Evolutionary conservation across 2,113 vertebrate genomes (phyloP).

Genomic region (Thymallus thymallus): DNA sequence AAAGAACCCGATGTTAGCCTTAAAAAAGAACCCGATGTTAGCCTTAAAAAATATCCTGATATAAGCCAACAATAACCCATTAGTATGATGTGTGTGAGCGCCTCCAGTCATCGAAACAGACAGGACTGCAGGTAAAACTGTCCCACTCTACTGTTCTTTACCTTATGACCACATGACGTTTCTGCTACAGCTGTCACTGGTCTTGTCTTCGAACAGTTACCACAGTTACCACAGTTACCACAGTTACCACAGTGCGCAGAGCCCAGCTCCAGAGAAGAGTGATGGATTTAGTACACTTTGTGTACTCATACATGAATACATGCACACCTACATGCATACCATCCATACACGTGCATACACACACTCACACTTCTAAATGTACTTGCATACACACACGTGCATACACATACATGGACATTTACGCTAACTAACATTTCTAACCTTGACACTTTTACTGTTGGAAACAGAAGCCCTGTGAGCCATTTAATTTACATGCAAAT

Average conservation of each 20-base stretch:
- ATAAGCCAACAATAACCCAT: too few relatives aligned
- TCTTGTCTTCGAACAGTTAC: constrained; percentile 19
- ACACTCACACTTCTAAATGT: too few relatives aligned
- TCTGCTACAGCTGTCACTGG: constrained; percentile 50
- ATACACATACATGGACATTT: constrained; percentile 2
- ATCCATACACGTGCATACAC: not conserved
- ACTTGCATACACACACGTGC: constrained; percentile 9
- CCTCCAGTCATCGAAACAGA: not conserved
- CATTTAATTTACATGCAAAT: constrained; percentile 65
- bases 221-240: too few relatives aligned
- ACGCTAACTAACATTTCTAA: constrained; percentile 24
- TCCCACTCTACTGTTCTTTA: not conserved
- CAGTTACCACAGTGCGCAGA: not conserved
- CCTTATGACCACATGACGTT: constrained; percentile 20
- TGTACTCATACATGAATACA: too few relatives aligned
- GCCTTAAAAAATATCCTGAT: too few relatives aligned
- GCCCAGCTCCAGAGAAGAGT: not conserved
- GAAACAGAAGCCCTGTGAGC: constrained; percentile 49
- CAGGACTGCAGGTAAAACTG: not conserved
- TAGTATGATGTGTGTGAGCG: too few relatives aligned
- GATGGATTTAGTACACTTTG: too few relatives aligned
- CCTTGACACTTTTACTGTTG: constrained; percentile 43
- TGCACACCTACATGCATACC: too few relatives aligned
- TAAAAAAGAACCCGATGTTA: too few relatives aligned
- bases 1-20: too few relatives aligned